Base-by-base conservation (phyloP, 2,888 invertebrate genomes). In the Lobophora halterata region DNA sequence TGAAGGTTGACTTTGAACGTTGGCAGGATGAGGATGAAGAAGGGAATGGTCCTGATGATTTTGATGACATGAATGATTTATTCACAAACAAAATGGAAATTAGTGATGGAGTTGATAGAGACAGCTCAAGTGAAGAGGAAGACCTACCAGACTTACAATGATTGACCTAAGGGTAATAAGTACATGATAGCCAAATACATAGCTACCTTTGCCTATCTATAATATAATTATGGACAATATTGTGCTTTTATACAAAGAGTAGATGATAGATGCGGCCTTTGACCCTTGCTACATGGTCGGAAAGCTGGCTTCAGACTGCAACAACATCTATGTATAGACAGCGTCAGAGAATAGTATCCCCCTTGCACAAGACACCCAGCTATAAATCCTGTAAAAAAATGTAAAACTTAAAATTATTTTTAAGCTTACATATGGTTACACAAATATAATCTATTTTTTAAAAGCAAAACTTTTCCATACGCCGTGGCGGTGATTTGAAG, bases 21-120 rank as follows among this genome's bases (percentile, higher is more conserved):
- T 99, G 98, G 98, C 93, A 93, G 76, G 98, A 98, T 87, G 98
- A 98, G 81, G 95, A 96, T 64, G 98, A 98, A 42, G 95, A 94
- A 42, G 96, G 93, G 5, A 94, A 94, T 57, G 96, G 95, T 21
- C 95, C 93, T 3, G 95, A 94, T 56, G 96, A 96, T 21, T 45
- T 69, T 44, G 71, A 73, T 46, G 68, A 72, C 13, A 68, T 69
- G 65, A 73, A 72, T 56, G 78, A 81, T 36, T 78, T 81, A 72
- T 78, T 82, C 42, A 66, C 72, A 6, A 65, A 67, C 47, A 77
- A 79, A 63, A 57, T 78, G 48, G 69, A 71, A 12, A 65, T 70
- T 25, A 70, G 68, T 45, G 74, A 69, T 19, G 77, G 74, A 47
- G 76, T 72, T 27, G 73, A 85, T 54, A 89, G 86, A 46, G 90